phyloP scores from a whole-genome alignment of 2,888 invertebrate species.

The Hermodice carunculata region DNA sequence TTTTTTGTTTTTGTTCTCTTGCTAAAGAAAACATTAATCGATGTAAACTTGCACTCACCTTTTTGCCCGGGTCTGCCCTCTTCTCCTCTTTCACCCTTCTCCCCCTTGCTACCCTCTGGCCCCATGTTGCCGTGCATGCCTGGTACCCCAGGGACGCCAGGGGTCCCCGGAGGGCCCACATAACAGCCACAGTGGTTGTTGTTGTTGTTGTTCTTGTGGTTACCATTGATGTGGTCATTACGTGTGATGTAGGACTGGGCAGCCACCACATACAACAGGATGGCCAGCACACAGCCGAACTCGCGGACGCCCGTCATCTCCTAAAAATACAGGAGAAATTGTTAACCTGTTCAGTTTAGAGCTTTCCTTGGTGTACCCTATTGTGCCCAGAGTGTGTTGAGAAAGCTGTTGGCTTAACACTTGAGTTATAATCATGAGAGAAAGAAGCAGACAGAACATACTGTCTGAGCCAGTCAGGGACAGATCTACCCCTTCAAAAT shows the following conservation, averaged over 20 bases:
- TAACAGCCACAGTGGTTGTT: neutral
- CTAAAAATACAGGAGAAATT: too few relatives aligned
- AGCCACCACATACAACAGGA: neutral
- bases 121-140: constrained; percentile 56
- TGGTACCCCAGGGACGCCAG: constrained; percentile 57
- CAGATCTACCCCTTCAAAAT: too few relatives aligned
- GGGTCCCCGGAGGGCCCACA: constrained; percentile 53
- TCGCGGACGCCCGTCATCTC: too few relatives aligned
- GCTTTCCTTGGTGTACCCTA: too few relatives aligned
- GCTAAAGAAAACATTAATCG: neutral
- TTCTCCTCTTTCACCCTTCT: constrained; percentile 47
- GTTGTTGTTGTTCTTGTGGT: neutral
- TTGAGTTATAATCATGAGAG: too few relatives aligned
- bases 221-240: constrained; percentile 7
- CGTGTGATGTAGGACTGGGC: neutral
- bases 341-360: too few relatives aligned
- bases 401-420: too few relatives aligned
- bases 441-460: too few relatives aligned
- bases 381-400: too few relatives aligned
- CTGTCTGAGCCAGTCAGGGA: too few relatives aligned
- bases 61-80: constrained; percentile 17
- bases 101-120: constrained; percentile 55
- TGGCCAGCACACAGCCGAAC: neutral
- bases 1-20: too few relatives aligned
- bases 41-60: neutral